Evolutionary conservation across 2,113 vertebrate species (phyloP).

Genomic region (Periophthalmus modestus): DNA sequence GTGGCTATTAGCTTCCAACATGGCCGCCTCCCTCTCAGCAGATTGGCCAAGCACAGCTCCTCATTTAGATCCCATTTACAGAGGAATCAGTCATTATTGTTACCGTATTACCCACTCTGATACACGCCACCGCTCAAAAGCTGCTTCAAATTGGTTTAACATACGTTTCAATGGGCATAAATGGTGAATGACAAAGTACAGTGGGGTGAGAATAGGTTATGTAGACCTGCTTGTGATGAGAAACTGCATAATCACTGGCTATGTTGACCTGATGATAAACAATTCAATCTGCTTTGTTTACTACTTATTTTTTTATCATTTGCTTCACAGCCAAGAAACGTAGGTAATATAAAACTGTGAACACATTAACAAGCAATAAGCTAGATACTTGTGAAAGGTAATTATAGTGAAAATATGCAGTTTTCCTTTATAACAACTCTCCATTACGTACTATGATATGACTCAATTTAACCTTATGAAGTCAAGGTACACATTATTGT

Average conservation of each 20-base stretch:
- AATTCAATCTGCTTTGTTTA: neutral
- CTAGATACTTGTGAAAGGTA: too few relatives aligned
- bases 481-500: too few relatives aligned
- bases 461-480: neutral
- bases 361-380: neutral
- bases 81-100: conserved; percentile 50
- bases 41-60: conserved; percentile 29
- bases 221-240: neutral
- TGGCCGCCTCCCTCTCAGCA: conserved; percentile 20
- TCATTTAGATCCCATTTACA: conserved; percentile 54
- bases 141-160: conserved; percentile 51
- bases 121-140: conserved; percentile 48
- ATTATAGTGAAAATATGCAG: neutral
- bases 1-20: conserved; percentile 24
- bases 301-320: neutral
- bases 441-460: neutral
- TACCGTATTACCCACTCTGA: conserved; percentile 48
- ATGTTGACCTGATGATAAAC: neutral
- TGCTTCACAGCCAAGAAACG: neutral
- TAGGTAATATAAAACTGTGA: too few relatives aligned
- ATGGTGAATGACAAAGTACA: conserved; percentile 33
- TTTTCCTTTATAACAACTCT: neutral
- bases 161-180: conserved; percentile 10
- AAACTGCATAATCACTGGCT: neutral
- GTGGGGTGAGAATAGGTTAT: conserved; percentile 21